Evolutionary conservation across 2,797 vertebrate genomes (phyloP).

Genomic region (Paguma larvata): DNA sequence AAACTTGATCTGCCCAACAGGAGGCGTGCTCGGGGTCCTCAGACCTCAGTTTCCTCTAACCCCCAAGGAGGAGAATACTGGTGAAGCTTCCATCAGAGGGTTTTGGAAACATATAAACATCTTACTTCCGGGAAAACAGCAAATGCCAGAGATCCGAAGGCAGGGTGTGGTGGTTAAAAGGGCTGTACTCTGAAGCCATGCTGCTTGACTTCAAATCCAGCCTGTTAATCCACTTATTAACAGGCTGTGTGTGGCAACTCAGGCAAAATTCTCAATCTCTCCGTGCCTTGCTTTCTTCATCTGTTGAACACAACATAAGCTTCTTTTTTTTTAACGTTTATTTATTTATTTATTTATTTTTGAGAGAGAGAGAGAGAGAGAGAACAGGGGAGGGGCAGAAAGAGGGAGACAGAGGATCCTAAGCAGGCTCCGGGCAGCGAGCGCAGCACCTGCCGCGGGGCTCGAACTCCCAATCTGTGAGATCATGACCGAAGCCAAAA

Average conservation of each 20-base stretch:
- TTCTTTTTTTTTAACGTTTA: not conserved
- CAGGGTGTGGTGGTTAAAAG: not conserved
- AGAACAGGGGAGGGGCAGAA: too few species aligned
- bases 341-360: too few species aligned
- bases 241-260: not conserved
- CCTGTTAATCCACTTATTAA: not conserved
- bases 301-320: not conserved
- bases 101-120: not conserved
- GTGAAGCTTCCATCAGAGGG: not conserved
- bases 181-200: not conserved
- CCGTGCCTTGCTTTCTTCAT: not conserved
- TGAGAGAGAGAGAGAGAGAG: too few species aligned
- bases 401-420: too few species aligned
- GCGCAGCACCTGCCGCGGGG: too few species aligned
- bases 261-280: not conserved
- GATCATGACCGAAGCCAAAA: too few species aligned
- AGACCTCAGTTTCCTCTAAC: not conserved
- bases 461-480: too few species aligned
- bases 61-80: not conserved
- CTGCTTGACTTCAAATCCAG: not conserved
- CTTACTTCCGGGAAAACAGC: not conserved
- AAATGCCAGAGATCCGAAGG: not conserved
- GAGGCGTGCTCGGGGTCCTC: fast-evolving
- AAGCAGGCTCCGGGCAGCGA: too few species aligned
- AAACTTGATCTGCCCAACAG: fast-evolving